Evolutionary conservation across 1,140 invertebrate species (phyloP), one percentile per base, ranked within the genome.

Genomic region (Aphaenogaster rudis): DNA sequence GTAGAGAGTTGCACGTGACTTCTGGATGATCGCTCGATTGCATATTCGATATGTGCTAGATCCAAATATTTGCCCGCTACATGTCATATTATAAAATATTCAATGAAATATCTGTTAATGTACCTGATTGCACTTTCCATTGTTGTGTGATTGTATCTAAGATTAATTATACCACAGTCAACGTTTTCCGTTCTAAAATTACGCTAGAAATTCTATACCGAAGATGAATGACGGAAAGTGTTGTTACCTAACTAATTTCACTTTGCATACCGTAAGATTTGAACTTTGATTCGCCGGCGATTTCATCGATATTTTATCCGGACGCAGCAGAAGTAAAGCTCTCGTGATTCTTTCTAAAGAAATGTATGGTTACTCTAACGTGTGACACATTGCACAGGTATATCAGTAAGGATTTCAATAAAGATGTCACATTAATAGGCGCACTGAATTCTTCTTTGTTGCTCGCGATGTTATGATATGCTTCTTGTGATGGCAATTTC

Each of bases 331-430:
- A 21, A 64, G 15, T 9, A 59, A 79, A 77, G 42, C n/a, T 67
- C 15, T 48, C 54, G 21, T 39, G 36, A 52, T 52, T 13, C 5
- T 48, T 50, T 33, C 69, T 33, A 69, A 86, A 67, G 33, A 50
- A 69, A 71, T 50, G 3, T 66, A 71, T 59, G 71, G 64, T 78
- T 84, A 66, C 36, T 17, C 3, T 61, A 6, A 54, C 42, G 33
- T 39, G 28, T 87, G 78, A 89, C 66, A 84, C 59, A 90, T 72
- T 72, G 33, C 42, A 33, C 6, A 79, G 76, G 52, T 87, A 90
- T 84, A 63, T 71, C 52, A 82, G 52, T 21, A 59, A 86, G 11
- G n/a, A 57, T 54, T 54, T 28, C 17, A 5, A 66, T 39, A 57
- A n/a, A 54, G 3, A 1, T 42, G 15, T 81, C 81, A 63, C 5